A percentile compares a stretch with the other conserved stretches of the same genome.
phyloP scores from a whole-genome alignment of 2,113 vertebrate species.

The Nyctereutes procyonoides region DNA sequence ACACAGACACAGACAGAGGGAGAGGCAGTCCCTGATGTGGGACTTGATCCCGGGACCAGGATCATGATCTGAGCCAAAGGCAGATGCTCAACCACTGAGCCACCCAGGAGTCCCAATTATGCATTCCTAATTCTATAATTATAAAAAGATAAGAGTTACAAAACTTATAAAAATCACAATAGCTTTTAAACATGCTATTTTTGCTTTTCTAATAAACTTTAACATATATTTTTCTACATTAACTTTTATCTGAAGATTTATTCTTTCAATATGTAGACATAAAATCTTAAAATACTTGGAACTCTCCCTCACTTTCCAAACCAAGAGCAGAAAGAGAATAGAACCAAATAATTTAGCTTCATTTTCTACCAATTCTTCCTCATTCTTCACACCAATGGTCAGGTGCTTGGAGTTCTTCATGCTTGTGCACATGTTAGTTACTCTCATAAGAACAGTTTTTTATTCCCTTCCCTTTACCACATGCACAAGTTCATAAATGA shows the following conservation, averaged over 20 bases:
- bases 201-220: not conserved
- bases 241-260: not conserved
- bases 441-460: not conserved
- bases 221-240: not conserved
- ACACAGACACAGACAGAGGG: too few species aligned
- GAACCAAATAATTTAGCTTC: not conserved
- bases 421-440: not conserved
- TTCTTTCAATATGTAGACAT: not conserved
- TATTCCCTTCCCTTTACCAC: not conserved
- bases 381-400: not conserved
- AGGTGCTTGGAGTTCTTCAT: not conserved
- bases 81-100: too few species aligned
- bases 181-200: not conserved
- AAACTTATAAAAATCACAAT: not conserved
- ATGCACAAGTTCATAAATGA: not conserved
- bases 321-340: not conserved
- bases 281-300: not conserved
- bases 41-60: too few species aligned
- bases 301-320: not conserved
- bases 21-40: too few species aligned
- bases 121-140: not conserved
- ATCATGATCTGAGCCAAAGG: too few species aligned
- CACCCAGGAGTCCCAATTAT: too few species aligned
- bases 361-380: not conserved
- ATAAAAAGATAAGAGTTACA: not conserved